A percentile compares a stretch with the other conserved stretches of the same genome.
Evolutionary conservation across 1,140 invertebrate species (phyloP).

Genomic region (Metopolophium dirhodum): DNA sequence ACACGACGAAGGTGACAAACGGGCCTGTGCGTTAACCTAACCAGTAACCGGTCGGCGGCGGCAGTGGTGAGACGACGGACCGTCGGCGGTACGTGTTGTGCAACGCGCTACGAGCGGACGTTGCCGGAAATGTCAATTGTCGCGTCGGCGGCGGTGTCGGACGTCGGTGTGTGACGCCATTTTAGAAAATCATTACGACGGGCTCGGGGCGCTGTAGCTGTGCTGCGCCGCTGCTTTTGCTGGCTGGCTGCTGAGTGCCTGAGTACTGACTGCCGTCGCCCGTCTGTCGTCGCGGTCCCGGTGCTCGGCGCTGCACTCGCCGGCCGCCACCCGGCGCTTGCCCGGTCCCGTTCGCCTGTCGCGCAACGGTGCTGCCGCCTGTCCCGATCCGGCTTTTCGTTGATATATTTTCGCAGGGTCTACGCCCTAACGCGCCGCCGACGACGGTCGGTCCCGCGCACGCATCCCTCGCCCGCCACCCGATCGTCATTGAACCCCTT

Average conservation of each 20-base stretch:
- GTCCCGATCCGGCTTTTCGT: neutral
- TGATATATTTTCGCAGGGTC: neutral
- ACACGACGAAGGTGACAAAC: neutral
- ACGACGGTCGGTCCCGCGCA: neutral
- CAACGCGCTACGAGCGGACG: conserved; percentile 39
- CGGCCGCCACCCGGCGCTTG: neutral
- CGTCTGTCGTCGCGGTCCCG: neutral
- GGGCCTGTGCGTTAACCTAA: conserved; percentile 9
- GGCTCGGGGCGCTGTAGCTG: neutral
- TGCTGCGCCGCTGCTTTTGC: neutral
- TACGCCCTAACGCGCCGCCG: conserved; percentile 16
- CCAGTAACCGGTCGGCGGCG: conserved; percentile 29
- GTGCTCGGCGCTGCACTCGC: neutral
- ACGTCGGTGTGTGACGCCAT: conserved; percentile 49
- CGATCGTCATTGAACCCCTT: neutral
- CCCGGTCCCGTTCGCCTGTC: neutral
- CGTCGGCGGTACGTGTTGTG: neutral
- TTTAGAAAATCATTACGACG: conserved; percentile 57
- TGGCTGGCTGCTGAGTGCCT: neutral
- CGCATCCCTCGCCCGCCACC: neutral
- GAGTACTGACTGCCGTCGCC: neutral
- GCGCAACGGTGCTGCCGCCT: conserved; percentile 36
- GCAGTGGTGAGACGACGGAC: neutral
- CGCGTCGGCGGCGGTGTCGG: conserved; percentile 27
- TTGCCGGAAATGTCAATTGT: conserved; percentile 55